Evolutionary conservation across 2,888 invertebrate genomes (phyloP).

Genomic region (Ellobium chinense): DNA sequence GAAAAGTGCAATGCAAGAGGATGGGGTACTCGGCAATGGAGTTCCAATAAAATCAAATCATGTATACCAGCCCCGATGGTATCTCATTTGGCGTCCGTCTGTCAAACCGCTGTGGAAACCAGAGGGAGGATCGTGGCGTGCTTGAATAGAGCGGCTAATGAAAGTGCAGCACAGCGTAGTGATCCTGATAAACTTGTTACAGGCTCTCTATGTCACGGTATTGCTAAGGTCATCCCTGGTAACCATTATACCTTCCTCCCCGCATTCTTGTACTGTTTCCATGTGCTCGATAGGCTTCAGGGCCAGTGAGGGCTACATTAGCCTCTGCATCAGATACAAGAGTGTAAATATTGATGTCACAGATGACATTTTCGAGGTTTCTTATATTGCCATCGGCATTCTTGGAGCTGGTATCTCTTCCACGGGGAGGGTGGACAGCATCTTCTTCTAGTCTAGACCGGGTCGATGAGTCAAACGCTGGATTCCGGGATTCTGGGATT

Average conservation of each 20-base stretch:
- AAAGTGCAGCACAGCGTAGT: background rate
- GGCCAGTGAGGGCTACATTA: background rate
- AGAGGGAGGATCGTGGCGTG: background rate
- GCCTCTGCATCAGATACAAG: background rate
- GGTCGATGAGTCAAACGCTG: too few species aligned
- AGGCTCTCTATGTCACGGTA: background rate
- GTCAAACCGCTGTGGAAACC: too few species aligned
- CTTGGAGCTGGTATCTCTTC: too few species aligned
- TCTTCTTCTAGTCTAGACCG: too few species aligned
- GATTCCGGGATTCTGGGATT: too few species aligned
- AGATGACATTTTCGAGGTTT: background rate
- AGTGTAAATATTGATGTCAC: background rate
- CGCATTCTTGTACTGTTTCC: background rate
- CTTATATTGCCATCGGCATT: too few species aligned
- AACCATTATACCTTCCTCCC: background rate
- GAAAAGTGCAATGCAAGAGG: too few species aligned
- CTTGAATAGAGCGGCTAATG: background rate
- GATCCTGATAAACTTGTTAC: background rate
- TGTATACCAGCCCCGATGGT: too few species aligned
- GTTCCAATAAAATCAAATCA: too few species aligned
- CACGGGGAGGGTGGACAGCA: too few species aligned
- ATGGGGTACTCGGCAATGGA: too few species aligned
- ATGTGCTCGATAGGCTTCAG: background rate
- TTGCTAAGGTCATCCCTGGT: background rate
- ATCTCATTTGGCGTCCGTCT: too few species aligned